phyloP scores from a whole-genome alignment of 2,888 invertebrate species.

The Galerucella nymphaeae region DNA sequence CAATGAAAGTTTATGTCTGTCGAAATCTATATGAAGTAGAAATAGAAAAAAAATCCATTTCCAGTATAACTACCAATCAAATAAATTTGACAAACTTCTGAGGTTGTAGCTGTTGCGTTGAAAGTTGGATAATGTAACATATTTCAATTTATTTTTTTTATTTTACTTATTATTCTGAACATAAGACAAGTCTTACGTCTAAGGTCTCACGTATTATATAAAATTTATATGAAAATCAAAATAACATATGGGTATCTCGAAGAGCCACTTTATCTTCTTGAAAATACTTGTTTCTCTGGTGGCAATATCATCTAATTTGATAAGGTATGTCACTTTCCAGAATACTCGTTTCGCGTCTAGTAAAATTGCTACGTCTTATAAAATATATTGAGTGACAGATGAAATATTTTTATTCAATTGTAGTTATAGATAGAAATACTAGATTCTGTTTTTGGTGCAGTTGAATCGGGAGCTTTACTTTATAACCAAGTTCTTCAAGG shows the following conservation, averaged over 20 bases:
- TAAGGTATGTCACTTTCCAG: constrained; percentile 10
- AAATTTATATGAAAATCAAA: constrained; percentile 23
- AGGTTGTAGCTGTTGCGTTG: too few relatives aligned
- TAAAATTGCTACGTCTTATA: background rate
- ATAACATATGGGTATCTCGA: constrained; percentile 17
- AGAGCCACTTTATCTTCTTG: constrained; percentile 15
- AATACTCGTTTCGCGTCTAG: background rate
- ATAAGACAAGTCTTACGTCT: background rate
- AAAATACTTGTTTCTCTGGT: constrained; percentile 18
- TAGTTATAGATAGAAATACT: background rate
- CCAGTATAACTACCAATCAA: background rate
- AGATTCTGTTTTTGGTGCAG: too few relatives aligned
- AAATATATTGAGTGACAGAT: background rate
- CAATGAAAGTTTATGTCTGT: constrained; percentile 28
- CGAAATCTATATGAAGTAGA: constrained; percentile 23
- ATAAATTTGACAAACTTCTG: background rate
- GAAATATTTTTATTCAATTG: background rate
- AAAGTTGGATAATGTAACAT: too few relatives aligned
- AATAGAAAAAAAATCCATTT: constrained; percentile 17
- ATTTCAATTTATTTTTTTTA: background rate
- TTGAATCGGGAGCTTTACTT: too few relatives aligned
- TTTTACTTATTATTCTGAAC: background rate
- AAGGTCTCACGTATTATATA: constrained; percentile 6
- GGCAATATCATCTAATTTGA: constrained; percentile 18
- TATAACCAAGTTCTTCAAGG: too few relatives aligned